Percentiles rank a stretch among this genome's conserved stretches.
phyloP scores from a whole-genome alignment of 1,140 invertebrate genomes.

The Chionoecetes opilio region DNA sequence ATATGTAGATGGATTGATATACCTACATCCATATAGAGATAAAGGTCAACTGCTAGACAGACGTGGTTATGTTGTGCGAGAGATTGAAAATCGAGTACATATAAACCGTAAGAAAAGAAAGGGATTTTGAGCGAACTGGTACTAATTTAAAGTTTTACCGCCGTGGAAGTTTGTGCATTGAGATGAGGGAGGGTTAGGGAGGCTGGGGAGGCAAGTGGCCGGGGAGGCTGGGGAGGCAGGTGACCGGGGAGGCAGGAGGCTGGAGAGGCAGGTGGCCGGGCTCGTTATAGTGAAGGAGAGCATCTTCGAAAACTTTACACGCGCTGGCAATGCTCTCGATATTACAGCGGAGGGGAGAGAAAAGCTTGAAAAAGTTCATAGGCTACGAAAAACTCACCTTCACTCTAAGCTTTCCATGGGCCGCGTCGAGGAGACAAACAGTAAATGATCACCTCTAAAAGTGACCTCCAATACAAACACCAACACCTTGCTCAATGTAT shows the following conservation, averaged over 20 bases:
- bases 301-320: conserved; percentile 74
- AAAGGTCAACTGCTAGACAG: conserved; percentile 35
- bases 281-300: conserved; percentile 75
- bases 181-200: conserved; percentile 71
- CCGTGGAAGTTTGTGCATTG: conserved; percentile 76
- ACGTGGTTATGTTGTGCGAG: neutral
- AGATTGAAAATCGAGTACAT: neutral
- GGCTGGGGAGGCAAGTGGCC: conserved; percentile 73
- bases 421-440: too few relatives aligned
- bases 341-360: conserved; percentile 54
- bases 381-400: too few relatives aligned
- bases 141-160: conserved; percentile 78
- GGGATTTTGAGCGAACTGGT: conserved; percentile 51
- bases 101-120: neutral
- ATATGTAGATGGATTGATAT: neutral
- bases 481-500: neutral
- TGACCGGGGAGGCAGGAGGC: conserved; percentile 45
- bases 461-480: neutral
- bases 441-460: too few relatives aligned
- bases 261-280: conserved; percentile 71
- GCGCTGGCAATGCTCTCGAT: conserved; percentile 70
- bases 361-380: too few relatives aligned
- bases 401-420: too few relatives aligned
- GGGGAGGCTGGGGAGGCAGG: conserved; percentile 64
- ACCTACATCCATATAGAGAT: neutral